Conservation (phyloP, 2,113 vertebrate species). For the Polypterus senegalus region DNA sequence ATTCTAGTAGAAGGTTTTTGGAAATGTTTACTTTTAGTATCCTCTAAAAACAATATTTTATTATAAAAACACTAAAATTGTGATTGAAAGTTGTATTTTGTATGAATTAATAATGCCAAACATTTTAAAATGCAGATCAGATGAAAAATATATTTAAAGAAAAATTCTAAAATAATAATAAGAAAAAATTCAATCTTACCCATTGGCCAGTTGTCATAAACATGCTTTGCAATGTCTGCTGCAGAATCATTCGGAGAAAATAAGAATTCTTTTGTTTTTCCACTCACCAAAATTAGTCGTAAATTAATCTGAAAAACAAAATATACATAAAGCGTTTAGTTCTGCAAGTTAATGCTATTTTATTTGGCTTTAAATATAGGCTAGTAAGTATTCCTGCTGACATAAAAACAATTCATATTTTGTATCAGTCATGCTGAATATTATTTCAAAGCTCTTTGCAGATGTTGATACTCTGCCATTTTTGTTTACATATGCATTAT, state of each 20-base stretch:
- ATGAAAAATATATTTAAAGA: too few species aligned
- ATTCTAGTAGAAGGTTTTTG: too few species aligned
- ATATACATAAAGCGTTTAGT: background rate
- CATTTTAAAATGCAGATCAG: too few species aligned
- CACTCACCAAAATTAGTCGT: constrained; percentile 91
- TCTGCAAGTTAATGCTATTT: too few species aligned
- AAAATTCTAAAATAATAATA: too few species aligned
- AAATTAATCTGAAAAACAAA: constrained; percentile 76
- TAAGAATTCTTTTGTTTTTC: constrained; percentile 95
- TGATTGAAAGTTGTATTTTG: too few species aligned
- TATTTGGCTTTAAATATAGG: background rate
- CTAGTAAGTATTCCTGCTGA: too few species aligned
- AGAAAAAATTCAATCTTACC: constrained; percentile 52
- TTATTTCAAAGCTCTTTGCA: too few species aligned
- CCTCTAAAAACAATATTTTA: constrained; percentile 4
- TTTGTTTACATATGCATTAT: too few species aligned
- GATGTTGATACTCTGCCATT: too few species aligned
- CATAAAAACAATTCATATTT: too few species aligned
- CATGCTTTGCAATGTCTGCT: constrained; percentile 91
- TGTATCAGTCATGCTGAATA: too few species aligned
- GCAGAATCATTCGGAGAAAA: constrained; percentile 93
- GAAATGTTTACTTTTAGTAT: background rate
- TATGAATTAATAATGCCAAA: constrained; percentile 8
- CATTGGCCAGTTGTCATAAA: constrained; percentile 98
- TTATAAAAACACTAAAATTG: background rate